Base-by-base conservation (phyloP, 2,888 invertebrate species). In the Criorhina ranunculi region DNA sequence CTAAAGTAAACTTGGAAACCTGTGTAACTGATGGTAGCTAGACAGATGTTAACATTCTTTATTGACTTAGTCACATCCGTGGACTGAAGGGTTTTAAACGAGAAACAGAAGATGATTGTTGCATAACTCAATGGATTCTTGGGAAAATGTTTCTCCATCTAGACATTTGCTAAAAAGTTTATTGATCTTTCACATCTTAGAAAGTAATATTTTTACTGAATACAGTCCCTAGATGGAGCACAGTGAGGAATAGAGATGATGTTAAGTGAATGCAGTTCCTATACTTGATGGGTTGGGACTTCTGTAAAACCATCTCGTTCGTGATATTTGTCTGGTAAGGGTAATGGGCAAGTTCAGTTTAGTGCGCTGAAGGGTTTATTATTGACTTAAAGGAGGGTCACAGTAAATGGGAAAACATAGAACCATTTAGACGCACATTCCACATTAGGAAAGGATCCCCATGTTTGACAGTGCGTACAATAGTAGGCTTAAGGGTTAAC, bases 21-120 rank as follows among this genome's bases (percentile, higher is more conserved):
- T 69, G 62, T 55, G 76, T 64, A 33, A 40, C 40, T 49, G 42
- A n/a, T 31, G 35, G 29, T 72, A 11, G 72, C 11, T 72, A 31
- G 29, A 24, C 37, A 75, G 67, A 57, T 55, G 55, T 49, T 24
- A 49, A 40, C 69, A 75, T 81, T 76, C 69, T 31, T 42, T 76
- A 57, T 81, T 81, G 76, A 76, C 81, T 75, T 75, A 76, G 69
- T 81, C 81, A 81, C 57, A 75, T 81, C 67, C 60, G 75, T 62
- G 29, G 60, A 55, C 49, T 57, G 57, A 69, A 81, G 73, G 73
- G 60, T 62, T 60, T 80, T 4, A n/a, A n/a, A 24, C 11, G 3
- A 6, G 31, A 51, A 44, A 37, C 29, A n/a, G 15, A 69, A 19
- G 42, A 29, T 53, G 57, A 72, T 79, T 73, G 37, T 79, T 73